Conservation (phyloP, 2,113 vertebrate species). For the Rhabdomys dilectus region DNA sequence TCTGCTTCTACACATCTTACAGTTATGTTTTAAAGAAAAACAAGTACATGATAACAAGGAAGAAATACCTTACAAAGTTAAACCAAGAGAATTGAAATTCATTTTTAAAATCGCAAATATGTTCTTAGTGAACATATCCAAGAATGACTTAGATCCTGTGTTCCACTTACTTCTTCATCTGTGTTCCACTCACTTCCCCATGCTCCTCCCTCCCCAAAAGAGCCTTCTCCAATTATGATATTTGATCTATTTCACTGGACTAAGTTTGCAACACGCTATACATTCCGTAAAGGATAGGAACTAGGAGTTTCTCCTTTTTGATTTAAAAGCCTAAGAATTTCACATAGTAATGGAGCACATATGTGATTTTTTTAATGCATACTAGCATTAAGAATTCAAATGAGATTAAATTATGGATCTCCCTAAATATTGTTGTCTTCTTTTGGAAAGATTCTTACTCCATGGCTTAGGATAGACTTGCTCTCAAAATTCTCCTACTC, state of each 20-base stretch:
- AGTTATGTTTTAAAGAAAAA: background rate
- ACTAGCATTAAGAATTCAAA: background rate
- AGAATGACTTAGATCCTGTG: background rate
- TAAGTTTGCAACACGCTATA: background rate
- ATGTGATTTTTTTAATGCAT: too few species aligned
- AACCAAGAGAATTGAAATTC: background rate
- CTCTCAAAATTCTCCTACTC: background rate
- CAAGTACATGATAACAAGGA: background rate
- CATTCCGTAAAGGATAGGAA: background rate
- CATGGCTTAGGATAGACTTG: background rate
- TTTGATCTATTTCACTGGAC: background rate
- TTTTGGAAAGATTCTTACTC: background rate
- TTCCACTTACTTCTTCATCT: background rate
- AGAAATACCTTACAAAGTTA: background rate
- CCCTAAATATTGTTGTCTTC: background rate
- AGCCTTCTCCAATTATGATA: background rate
- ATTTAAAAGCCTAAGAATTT: background rate
- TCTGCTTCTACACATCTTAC: background rate
- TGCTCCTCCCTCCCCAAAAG: accelerated
- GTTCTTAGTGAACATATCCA: background rate
- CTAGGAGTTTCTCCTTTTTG: background rate
- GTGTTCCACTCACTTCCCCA: background rate
- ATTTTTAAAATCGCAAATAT: background rate
- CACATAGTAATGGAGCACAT: background rate
- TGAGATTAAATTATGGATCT: background rate